phyloP scores from a whole-genome alignment of 2,888 invertebrate species.

The Leptopilina drosophilae region DNA sequence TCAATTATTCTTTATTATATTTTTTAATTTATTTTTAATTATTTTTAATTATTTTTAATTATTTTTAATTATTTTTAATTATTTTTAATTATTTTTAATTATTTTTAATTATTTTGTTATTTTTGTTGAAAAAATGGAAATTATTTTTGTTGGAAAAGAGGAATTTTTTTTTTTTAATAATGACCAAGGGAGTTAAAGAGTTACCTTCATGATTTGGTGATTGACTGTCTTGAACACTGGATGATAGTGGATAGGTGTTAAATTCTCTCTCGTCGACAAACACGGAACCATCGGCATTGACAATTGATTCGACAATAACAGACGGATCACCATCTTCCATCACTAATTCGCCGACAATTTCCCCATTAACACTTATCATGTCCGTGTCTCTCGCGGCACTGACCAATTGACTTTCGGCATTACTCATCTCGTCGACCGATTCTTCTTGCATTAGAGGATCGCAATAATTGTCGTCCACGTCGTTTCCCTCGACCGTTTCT shows the following conservation, averaged over 20 bases:
- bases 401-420: conserved; percentile 66
- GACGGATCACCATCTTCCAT: conserved; percentile 74
- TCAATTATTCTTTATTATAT: too few relatives aligned
- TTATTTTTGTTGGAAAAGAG: too few relatives aligned
- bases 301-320: conserved; percentile 73
- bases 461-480: conserved; percentile 70
- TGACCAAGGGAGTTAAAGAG: neutral
- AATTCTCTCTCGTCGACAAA: conserved; percentile 73
- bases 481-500: conserved; percentile 70
- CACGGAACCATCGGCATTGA: conserved; percentile 72
- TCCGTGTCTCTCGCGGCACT: conserved; percentile 64
- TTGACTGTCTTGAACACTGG: conserved; percentile 62
- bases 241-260: conserved; percentile 68
- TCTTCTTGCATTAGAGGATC: conserved; percentile 69
- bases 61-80: too few relatives aligned
- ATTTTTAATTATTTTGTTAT: too few relatives aligned
- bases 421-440: conserved; percentile 66
- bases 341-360: conserved; percentile 72
- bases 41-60: too few relatives aligned
- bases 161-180: too few relatives aligned
- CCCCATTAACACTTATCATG: conserved; percentile 69
- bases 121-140: too few relatives aligned
- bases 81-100: too few relatives aligned
- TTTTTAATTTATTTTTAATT: too few relatives aligned
- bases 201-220: conserved; percentile 66